Base-by-base conservation (phyloP, 1,140 invertebrate genomes). In the Battus philenor region DNA sequence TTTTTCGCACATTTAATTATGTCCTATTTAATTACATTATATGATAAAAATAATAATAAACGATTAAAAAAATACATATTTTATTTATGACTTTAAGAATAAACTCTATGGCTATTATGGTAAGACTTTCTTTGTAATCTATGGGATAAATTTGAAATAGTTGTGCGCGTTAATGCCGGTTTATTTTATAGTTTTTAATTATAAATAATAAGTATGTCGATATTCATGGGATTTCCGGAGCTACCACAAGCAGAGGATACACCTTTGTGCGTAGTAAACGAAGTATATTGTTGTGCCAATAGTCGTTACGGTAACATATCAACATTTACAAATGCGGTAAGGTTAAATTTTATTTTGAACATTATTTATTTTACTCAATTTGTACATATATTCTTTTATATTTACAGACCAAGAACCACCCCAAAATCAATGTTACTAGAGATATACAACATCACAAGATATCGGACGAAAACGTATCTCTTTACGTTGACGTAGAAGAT, bases 401-500 rank as follows among this genome's bases (percentile, higher is more conserved):
- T 24, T 75, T 82, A 20, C 48, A 84, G 80, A 82, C 59, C 0
- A 80, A 77, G 44, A 67, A 56, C 15, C 80, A 84, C 47, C 80
- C 80, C 3, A 64, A 68, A 27, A 82, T 84, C 2, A 84, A 85
- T 29, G 80, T 82, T 1, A 71, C 75, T 38, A 70, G 71, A 38
- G 81, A 85, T 18, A 46, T 78, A 20, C 75, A 81, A 13, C 72
- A 84, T 52, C 76, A 82, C 52, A 75, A 75, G 47, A 53, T 64
- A 7, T 63, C 80, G 4, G 80, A 87, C 18, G 83, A 86, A 55
- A 85, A 85, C 27, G 60, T 87, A 31, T 82, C 79, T 0, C 77
- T 87, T 69, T 87, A 87, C 49, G 56, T 87, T 1, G 78, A 85
- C 32, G 86, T 87, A 6, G 77, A 87, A 45, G 79, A 87, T 45